Evolutionary conservation across 2,113 vertebrate genomes (phyloP), one percentile per base, ranked within the genome.

Genomic region (Apus apus): DNA sequence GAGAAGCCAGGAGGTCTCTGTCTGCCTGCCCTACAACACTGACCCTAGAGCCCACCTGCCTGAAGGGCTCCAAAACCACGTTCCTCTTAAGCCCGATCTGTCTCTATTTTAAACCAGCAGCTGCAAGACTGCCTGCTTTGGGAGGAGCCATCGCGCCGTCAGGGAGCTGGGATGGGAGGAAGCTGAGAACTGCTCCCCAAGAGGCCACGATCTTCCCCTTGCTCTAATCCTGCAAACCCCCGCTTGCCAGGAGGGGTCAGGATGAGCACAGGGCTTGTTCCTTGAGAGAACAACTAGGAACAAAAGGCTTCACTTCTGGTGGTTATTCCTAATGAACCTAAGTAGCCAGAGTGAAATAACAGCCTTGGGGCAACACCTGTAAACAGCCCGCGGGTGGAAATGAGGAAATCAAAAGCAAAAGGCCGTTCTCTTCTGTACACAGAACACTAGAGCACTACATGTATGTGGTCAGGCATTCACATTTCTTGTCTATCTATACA

Each of bases 331-430:
- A 26, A 38, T 9, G n/a, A 84, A 73, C 14, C 8, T 29, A 7
- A 9, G 6, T 12, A 89, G 72, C 9, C 54, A 29, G 20, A 45
- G 65, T 3, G 91, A 67, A 43, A 19, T 5, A n/a, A 46, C 82
- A 80, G 94, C 16, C 48, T 7, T 3, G 5, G 95, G 72, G 91
- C 72, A 85, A 70, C 56, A 32, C 91, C 91, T 93, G 96, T 67
- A 91, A 97, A 97, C 97, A 96, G 85, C 95, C 95, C 65, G 82
- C 57, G 92, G 71, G 65, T 67, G 85, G 87, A 84, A 74, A 82
- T 15, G 92, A 90, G 67, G 91, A 54, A 54, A 75, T 62, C 30
- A 16, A 85, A 93, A 96, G 94, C 62, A 36, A 87, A 84, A 0
- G 34, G 36, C 75, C 6, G 13, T 29, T 92, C 87, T 84, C 62